phyloP scores from a whole-genome alignment of 2,113 vertebrate genomes.

The Natator depressus region DNA sequence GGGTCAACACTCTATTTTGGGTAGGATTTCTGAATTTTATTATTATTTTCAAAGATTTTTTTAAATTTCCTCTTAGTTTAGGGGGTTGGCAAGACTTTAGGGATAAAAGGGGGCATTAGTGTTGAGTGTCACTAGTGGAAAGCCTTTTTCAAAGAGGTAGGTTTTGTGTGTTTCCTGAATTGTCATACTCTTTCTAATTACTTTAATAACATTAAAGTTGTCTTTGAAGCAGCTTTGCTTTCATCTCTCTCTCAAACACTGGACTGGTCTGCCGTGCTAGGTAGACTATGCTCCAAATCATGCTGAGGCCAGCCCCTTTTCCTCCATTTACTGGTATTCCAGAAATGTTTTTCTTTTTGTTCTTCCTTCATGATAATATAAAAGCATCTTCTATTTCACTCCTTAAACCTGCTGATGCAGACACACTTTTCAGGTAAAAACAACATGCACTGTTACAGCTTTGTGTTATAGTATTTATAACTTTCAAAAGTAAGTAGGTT shows the following conservation, averaged over 20 bases:
- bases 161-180: background rate
- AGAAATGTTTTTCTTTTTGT: background rate
- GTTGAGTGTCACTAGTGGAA: background rate
- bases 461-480: background rate
- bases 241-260: background rate
- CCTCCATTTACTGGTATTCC: background rate
- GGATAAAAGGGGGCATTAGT: background rate
- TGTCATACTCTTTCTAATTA: background rate
- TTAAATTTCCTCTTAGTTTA: background rate
- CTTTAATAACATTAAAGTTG: background rate
- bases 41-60: background rate
- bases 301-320: background rate
- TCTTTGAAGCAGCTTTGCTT: background rate
- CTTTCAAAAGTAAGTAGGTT: background rate
- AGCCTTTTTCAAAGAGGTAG: background rate
- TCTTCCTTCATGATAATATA: background rate
- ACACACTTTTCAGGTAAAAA: conserved; percentile 10
- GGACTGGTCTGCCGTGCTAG: background rate
- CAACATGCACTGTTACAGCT: background rate
- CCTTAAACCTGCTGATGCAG: conserved; percentile 17
- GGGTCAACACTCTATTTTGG: background rate
- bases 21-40: fast-evolving
- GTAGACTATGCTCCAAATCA: background rate
- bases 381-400: background rate
- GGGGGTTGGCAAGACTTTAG: background rate